Evolutionary conservation across 2,113 vertebrate genomes (phyloP), one percentile per base, ranked within the genome.

Genomic region (Mellivora capensis): DNA sequence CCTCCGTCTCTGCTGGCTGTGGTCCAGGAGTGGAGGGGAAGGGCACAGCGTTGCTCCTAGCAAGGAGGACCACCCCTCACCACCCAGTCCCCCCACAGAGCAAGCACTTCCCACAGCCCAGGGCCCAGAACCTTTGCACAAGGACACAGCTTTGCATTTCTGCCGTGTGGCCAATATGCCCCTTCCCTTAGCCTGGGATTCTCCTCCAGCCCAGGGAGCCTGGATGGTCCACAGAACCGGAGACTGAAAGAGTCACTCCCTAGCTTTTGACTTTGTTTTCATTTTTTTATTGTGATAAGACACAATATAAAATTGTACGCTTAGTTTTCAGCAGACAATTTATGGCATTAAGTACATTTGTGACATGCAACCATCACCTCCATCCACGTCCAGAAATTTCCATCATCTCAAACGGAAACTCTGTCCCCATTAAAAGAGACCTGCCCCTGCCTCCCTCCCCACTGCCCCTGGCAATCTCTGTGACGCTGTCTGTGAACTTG

Each of bases 61-160:
- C 4, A 4, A 15, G n/a, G 25, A 42, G 4, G 2, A 31, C 7
- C 6, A 0, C 29, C 20, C 1, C 9, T 25, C 21, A 21, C 3
- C 14, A 21, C 27, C 21, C 57, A 54, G 52, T 0, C 20, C 54
- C 57, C 23, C 57, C 23, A 59, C 21, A 25, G 57, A 59, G 23
- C 21, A 21, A 59, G 57, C 23, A 8, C 57, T 25, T 59, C 57
- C 21, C 23, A 3, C 13, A 0, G 0, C 0, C 7, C 4, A 8
- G 2, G 2, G 1, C 44, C 25, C 34, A 5, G n/a, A 81, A 49
- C 7, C 49, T 69, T 31, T 4, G 6, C 62, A 18, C 4, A 6
- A 12, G 54, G 64, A 44, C 37, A 15, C n/a, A 42, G 39, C 13
- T 3, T 27, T 27, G n/a, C 23, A 52, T 6, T 21, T 67, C 14